Conservation (phyloP, 2,888 invertebrate species). For the Pantelozetes paolii region DNA sequence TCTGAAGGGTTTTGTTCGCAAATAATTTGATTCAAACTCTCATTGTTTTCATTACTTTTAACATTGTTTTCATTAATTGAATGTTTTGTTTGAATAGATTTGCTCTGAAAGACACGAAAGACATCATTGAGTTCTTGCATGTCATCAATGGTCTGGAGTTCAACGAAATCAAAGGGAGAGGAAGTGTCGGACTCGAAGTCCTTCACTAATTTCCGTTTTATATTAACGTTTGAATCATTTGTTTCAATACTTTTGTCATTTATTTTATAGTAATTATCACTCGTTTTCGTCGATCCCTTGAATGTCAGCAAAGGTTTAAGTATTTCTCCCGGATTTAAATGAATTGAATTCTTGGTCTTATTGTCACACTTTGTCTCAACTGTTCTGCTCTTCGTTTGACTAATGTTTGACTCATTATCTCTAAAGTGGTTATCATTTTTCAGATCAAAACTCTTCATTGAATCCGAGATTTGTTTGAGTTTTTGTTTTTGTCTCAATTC, state of each 20-base stretch:
- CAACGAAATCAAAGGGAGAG: conserved; percentile 88
- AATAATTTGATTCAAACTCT: conserved; percentile 6
- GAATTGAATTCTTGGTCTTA: conserved; percentile 2
- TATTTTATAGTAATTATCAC: conserved; percentile 21
- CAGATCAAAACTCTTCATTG: not conserved
- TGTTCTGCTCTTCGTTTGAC: not conserved
- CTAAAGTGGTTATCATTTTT: not conserved
- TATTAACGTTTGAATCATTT: conserved; percentile 31
- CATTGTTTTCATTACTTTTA: not conserved
- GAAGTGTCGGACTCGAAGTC: conserved; percentile 89
- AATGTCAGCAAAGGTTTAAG: conserved; percentile 35
- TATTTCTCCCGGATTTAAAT: conserved; percentile 37
- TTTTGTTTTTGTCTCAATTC: conserved; percentile 32
- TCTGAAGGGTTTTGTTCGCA: conserved; percentile 5
- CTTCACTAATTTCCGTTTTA: conserved; percentile 33
- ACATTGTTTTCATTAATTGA: not conserved
- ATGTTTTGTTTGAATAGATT: conserved; percentile 2
- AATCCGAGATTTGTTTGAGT: conserved; percentile 19
- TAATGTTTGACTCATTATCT: not conserved
- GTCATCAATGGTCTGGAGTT: conserved; percentile 85
- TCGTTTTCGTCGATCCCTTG: not conserved
- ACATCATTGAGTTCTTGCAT: conserved; percentile 83
- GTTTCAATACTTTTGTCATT: conserved; percentile 16
- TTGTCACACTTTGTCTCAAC: not conserved
- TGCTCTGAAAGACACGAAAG: conserved; percentile 48